Evolutionary conservation across 2,797 vertebrate genomes (phyloP), one percentile per base, ranked within the genome.

Genomic region (Pygocentrus nattereri): DNA sequence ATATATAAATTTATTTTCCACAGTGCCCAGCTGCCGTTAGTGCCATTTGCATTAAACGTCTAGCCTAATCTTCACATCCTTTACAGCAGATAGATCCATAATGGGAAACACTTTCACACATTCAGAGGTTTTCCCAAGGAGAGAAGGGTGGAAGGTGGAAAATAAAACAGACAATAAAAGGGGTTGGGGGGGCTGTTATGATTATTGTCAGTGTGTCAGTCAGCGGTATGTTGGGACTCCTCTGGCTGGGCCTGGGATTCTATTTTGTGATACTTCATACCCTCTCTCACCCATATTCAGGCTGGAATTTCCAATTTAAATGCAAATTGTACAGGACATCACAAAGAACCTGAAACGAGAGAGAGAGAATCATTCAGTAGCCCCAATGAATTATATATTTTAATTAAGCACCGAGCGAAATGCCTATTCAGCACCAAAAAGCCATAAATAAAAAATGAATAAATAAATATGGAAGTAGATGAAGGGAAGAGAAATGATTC

Each of bases 271-370:
- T 83, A 73, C 85, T 76, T 83, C 65, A 74, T 87, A 74, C 77
- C 23, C 67, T 75, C 71, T 72, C 52, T 68, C 47, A 83, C 85
- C 58, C 91, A 85, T 89, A 91, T 93, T 91, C 90, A 87, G 90
- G 88, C 84, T 84, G 87, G 89, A 92, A 89, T 93, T 94, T 94
- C 91, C 93, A 93, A 94, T 95, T 94, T 94, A 95, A 94, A 95
- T 95, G 93, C 94, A 93, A 95, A 95, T 95, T 90, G 92, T 90
- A 92, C 90, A 86, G 91, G 90, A 92, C 92, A 93, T 89, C 86
- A 87, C 88, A 91, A 93, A 91, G 85, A 92, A 82, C 56, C 81
- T 68, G 74, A 72, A 67, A 81, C 0, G 52, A 64, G 61, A 68
- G 87, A 89, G 87, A 90, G 88, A 88, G 90, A 94, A 92, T 92